These are phyloP conservation scores for Labeo rohita DNA, from an alignment of 2,113 vertebrate genomes.

Conservation along the genomic window DNA sequence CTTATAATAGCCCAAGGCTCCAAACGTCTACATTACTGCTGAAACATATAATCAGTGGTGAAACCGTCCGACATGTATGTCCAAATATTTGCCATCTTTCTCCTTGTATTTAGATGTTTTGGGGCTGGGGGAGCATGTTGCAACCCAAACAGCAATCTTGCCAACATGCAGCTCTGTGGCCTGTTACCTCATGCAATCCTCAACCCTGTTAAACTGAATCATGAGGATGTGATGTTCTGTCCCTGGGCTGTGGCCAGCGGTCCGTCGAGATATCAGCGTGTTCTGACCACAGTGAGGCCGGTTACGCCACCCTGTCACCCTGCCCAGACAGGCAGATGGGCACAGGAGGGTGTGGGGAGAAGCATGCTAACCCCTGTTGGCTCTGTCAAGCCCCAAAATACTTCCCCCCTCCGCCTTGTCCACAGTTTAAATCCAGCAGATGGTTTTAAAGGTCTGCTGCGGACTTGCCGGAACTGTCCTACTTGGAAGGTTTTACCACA, in stretches of 20 bases:
- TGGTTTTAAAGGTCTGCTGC: slow-evolving; percentile 9
- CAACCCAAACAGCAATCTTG: slow-evolving; percentile 35
- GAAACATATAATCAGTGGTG: slow-evolving; percentile 15
- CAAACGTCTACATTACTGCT: background rate
- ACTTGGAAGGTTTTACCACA: slow-evolving; percentile 23
- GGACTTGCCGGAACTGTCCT: background rate
- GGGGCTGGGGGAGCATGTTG: background rate
- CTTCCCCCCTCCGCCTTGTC: background rate
- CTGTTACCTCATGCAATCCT: background rate
- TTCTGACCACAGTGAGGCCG: slow-evolving; percentile 26
- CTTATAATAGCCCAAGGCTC: slow-evolving; percentile 3
- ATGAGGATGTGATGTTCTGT: slow-evolving; percentile 52
- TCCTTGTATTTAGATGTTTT: background rate
- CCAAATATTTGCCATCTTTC: background rate
- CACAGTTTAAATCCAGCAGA: background rate
- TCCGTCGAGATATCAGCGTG: slow-evolving; percentile 29
- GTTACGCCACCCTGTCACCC: slow-evolving; percentile 37
- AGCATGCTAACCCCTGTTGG: slow-evolving; percentile 6
- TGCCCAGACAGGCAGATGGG: slow-evolving; percentile 47
- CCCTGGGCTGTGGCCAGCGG: slow-evolving; percentile 52
- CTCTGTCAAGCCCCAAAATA: slow-evolving; percentile 46
- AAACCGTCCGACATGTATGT: slow-evolving; percentile 10
- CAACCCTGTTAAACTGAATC: slow-evolving; percentile 38
- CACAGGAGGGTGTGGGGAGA: slow-evolving; percentile 25
- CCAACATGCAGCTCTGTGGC: slow-evolving; percentile 33